A percentile compares a stretch with the other conserved stretches of the same genome.
phyloP scores from a whole-genome alignment of 2,888 invertebrate genomes.

The Isotomurus palustris region DNA sequence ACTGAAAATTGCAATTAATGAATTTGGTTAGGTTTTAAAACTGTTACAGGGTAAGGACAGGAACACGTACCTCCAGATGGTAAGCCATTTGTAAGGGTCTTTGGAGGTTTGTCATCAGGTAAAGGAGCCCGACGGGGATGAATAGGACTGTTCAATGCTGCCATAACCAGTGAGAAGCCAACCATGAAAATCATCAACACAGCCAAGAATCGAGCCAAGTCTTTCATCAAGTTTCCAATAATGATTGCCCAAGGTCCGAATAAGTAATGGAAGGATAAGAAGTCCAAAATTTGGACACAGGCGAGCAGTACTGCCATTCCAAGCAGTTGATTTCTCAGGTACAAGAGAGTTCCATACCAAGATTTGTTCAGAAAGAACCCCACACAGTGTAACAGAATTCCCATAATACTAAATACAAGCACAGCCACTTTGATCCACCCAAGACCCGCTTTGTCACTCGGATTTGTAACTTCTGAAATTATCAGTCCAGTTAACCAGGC shows the following conservation, averaged over 20 bases:
- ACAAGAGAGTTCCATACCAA: slow-evolving; percentile 82
- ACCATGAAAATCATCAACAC: slow-evolving; percentile 96
- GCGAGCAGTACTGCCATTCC: slow-evolving; percentile 91
- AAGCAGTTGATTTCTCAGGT: slow-evolving; percentile 93
- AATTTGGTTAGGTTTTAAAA: background rate
- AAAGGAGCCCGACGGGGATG: slow-evolving; percentile 21
- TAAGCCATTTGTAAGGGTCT: slow-evolving; percentile 46
- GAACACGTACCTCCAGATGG: slow-evolving; percentile 46
- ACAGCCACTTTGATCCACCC: slow-evolving; percentile 90
- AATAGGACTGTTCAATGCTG: slow-evolving; percentile 86
- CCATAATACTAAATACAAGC: slow-evolving; percentile 80
- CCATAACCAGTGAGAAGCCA: slow-evolving; percentile 96
- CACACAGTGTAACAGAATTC: slow-evolving; percentile 80
- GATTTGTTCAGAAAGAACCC: slow-evolving; percentile 51
- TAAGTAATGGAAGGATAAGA: slow-evolving; percentile 96
- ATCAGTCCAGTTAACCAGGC: slow-evolving; percentile 92
- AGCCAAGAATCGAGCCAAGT: slow-evolving; percentile 92
- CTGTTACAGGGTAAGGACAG: slow-evolving; percentile 25
- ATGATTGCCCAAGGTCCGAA: slow-evolving; percentile 99
- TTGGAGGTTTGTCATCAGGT: slow-evolving; percentile 22
- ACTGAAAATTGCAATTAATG: slow-evolving; percentile 61
- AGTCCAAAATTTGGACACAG: slow-evolving; percentile 96
- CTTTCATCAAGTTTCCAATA: slow-evolving; percentile 90
- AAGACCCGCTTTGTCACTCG: slow-evolving; percentile 93
- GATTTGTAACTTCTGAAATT: slow-evolving; percentile 85